These are phyloP conservation scores for Polietes domitor DNA, from an alignment of 2,888 invertebrate genomes.

Conservation along the genomic window DNA sequence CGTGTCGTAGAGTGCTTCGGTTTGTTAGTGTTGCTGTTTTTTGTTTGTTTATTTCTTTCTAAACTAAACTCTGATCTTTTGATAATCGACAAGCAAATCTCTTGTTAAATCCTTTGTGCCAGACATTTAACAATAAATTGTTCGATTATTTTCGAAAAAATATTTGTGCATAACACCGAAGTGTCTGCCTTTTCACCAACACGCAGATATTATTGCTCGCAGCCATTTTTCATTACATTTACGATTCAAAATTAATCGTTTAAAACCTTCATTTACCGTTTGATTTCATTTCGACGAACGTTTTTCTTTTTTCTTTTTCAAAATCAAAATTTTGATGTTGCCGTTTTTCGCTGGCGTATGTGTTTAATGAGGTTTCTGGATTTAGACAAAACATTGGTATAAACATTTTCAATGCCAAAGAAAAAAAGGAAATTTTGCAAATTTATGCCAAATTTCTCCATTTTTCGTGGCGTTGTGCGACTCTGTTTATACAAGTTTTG, in stretches of 20 bases:
- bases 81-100: conserved; percentile 62
- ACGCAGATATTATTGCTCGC: conserved; percentile 82
- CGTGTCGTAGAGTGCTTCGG: conserved; percentile 44
- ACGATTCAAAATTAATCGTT: conserved; percentile 41
- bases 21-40: too few relatives aligned
- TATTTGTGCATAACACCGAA: conserved; percentile 74
- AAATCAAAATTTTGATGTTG: conserved; percentile 24
- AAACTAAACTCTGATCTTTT: conserved; percentile 27
- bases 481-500: conserved; percentile 58
- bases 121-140: conserved; percentile 75
- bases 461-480: not conserved
- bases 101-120: conserved; percentile 47
- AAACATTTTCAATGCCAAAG: conserved; percentile 50
- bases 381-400: conserved; percentile 55
- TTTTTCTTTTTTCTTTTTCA: conserved; percentile 40
- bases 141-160: conserved; percentile 73
- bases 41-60: conserved; percentile 46
- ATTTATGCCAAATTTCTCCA: not conserved
- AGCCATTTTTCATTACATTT: conserved; percentile 73
- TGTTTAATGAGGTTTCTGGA: conserved; percentile 38
- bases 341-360: not conserved
- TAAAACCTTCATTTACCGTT: conserved; percentile 37
- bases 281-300: not conserved
- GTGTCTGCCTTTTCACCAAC: conserved; percentile 79
- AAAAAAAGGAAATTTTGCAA: conserved; percentile 2